Percentiles rank a stretch among this genome's conserved stretches.
Evolutionary conservation across 1,140 invertebrate species (phyloP).

Genomic region (Drosophila pallidifrons): DNA sequence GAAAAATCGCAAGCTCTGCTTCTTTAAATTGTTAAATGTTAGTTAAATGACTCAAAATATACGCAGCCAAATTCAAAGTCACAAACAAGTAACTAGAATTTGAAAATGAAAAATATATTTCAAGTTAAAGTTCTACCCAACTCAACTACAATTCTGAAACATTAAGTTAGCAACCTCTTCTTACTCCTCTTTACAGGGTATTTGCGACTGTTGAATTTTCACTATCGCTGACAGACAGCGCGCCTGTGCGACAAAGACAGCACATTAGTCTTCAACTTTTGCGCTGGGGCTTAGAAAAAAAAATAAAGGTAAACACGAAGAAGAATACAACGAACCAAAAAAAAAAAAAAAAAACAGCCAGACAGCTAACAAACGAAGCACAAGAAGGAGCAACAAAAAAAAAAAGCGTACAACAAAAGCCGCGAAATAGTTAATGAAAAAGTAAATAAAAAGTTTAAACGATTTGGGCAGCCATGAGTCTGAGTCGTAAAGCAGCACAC

Average conservation of each 20-base stretch:
- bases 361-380: conserved; percentile 46
- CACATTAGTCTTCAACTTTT: background rate
- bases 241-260: conserved; percentile 11
- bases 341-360: conserved; percentile 27
- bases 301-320: conserved; percentile 26
- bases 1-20: no score
- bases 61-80: no score
- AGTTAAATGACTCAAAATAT: no score
- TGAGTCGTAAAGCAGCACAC: conserved; percentile 42
- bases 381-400: conserved; percentile 29
- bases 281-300: conserved; percentile 1
- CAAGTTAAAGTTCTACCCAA: no score
- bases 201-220: conserved; percentile 2
- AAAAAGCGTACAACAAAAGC: conserved; percentile 55
- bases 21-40: no score
- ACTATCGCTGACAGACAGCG: conserved; percentile 25
- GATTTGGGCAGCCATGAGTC: conserved; percentile 50
- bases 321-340: conserved; percentile 1
- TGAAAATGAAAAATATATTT: no score
- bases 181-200: conserved; percentile 17
- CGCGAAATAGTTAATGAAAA: conserved; percentile 80
- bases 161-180: background rate
- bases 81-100: no score
- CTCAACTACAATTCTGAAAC: background rate
- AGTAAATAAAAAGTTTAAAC: conserved; percentile 69